Evolutionary conservation across 1,140 invertebrate genomes (phyloP), one percentile per base, ranked within the genome.

Genomic region (Plectrocnemia conspersa): DNA sequence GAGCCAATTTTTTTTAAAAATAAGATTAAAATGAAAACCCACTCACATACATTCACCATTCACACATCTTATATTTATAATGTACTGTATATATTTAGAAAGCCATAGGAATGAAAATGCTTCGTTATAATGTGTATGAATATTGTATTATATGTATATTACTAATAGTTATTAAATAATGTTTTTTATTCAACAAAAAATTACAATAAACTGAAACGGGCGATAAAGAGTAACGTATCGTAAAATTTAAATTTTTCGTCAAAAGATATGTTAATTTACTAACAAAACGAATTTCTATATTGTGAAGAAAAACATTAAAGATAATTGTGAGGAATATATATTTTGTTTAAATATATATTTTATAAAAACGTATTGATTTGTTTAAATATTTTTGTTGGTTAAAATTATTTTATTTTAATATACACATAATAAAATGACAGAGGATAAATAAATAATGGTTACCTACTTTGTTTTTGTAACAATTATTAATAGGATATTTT

Each of bases 401-500:
- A 22, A 13, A 32, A 21, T 23, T 49, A 23, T 49, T 21, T 49
- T 15, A 32, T 16, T 33, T n/a, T 48, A 48, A 16, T 48, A n/a
- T 48, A 25, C 27, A 5, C 23, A 13, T 55, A 25, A 44, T 54
- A 29, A 55, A 48, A 29, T 27, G 23, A 53, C 44, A 53, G 42
- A 52, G 29, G 36, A 32, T 38, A 27, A 29, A 36, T 42, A 33
- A 38, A 44, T 15, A 42, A 42, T 32, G 54, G 15, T 52, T 52
- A 19, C 15, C 49, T 58, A 53, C 19, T 40, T 50, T 57, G 41
- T 29, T 19, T 5, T 47, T 61, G 57, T 25, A 58, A 62, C 60
- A 58, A 58, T 55, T 58, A 50, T 42, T 58, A 42, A 62, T 55
- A 62, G 52, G 60, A n/a, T 38, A 38, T 38, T 48, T 50, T 52